These are phyloP conservation scores for Calameuta idolon DNA, from an alignment of 2,888 invertebrate species.

Conservation along the genomic window DNA sequence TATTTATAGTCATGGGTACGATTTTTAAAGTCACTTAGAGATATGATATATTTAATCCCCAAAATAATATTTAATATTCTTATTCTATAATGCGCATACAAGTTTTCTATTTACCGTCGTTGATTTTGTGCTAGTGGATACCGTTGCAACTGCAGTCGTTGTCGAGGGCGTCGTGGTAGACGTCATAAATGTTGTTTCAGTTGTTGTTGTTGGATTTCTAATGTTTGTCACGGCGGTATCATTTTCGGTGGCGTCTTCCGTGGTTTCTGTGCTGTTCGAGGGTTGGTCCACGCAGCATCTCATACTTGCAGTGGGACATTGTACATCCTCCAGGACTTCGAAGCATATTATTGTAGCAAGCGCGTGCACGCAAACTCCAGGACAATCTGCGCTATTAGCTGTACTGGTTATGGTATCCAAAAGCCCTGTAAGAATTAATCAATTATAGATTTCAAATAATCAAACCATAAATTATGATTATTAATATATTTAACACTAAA, in stretches of 20 bases:
- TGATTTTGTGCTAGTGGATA: conserved; percentile 50
- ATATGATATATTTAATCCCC: neutral
- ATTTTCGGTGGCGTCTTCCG: conserved; percentile 36
- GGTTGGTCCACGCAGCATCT: conserved; percentile 86
- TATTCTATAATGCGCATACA: neutral
- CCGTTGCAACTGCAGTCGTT: conserved; percentile 44
- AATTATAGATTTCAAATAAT: neutral
- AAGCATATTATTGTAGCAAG: conserved; percentile 88
- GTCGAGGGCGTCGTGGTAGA: conserved; percentile 46
- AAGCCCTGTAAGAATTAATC: conserved; percentile 72
- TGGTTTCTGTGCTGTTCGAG: conserved; percentile 68
- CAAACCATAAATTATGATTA: conserved; percentile 9
- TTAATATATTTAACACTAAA: conserved; percentile 13
- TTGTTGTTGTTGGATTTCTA: conserved; percentile 51
- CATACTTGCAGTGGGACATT: conserved; percentile 84
- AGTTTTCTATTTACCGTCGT: conserved; percentile 26
- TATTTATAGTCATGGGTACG: conserved; percentile 10
- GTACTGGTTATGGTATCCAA: conserved; percentile 88
- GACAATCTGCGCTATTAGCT: conserved; percentile 87
- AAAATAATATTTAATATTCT: neutral
- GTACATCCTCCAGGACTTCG: conserved; percentile 84
- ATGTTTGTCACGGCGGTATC: conserved; percentile 41
- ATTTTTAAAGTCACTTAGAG: neutral
- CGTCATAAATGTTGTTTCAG: conserved; percentile 53
- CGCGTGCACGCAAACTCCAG: conserved; percentile 89